Percentiles rank a stretch among this genome's conserved stretches.
These are phyloP conservation scores for Xestia c-nigrum DNA, from an alignment of 2,888 invertebrate genomes.

Conservation along the genomic window DNA sequence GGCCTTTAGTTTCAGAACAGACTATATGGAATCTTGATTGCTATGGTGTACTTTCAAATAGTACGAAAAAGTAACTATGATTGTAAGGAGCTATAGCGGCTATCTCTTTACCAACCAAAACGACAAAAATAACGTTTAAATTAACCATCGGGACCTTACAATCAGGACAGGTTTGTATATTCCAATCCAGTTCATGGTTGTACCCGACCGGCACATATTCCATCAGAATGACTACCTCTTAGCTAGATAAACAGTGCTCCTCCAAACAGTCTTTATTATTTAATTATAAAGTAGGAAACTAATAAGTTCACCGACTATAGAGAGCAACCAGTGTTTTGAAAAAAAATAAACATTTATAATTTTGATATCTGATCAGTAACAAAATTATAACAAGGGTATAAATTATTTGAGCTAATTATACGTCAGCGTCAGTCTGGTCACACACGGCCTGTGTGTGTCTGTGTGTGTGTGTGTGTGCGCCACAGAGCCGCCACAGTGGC, in stretches of 20 bases:
- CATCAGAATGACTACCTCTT: background rate
- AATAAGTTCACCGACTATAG: background rate
- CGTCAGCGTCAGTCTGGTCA: background rate
- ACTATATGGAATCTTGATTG: no score
- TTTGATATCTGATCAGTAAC: background rate
- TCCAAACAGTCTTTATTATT: background rate
- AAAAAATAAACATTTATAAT: background rate
- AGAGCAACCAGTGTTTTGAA: background rate
- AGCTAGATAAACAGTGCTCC: background rate
- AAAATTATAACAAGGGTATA: slow-evolving; percentile 4
- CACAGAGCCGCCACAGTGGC: background rate
- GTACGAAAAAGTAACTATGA: background rate
- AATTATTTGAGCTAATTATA: slow-evolving; percentile 17
- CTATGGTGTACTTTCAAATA: background rate
- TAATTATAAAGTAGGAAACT: background rate
- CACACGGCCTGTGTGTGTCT: background rate
- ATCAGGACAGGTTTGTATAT: background rate
- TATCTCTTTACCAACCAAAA: background rate
- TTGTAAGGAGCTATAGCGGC: background rate
- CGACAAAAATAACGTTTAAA: background rate
- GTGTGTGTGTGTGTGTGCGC: slow-evolving; percentile 13
- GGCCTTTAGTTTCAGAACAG: no score
- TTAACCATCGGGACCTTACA: background rate
- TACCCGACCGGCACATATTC: background rate
- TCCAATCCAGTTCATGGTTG: background rate